A percentile compares a stretch with the other conserved stretches of the same genome.
Evolutionary conservation across 2,113 vertebrate species (phyloP).

Genomic region (Hucho hucho): DNA sequence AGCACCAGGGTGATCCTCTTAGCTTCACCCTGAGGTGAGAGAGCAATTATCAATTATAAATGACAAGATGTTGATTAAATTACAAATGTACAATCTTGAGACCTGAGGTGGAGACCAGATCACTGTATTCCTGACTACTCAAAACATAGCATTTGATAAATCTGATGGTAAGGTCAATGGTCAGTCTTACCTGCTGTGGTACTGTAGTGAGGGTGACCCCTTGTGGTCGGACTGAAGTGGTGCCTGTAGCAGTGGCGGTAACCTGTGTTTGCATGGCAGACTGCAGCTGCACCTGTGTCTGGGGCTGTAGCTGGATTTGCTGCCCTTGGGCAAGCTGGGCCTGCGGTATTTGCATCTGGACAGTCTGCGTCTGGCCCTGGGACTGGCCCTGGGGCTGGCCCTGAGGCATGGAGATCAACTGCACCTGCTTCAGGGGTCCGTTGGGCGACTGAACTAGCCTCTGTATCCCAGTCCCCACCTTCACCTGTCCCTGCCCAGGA

Average conservation of each 20-base stretch:
- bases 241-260: conserved; percentile 52
- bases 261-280: conserved; percentile 71
- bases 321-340: conserved; percentile 58
- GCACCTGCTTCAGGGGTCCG: conserved; percentile 84
- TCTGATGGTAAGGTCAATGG: not conserved
- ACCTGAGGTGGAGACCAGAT: not conserved
- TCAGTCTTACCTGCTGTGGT: conserved; percentile 60
- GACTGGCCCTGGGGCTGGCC: conserved; percentile 56
- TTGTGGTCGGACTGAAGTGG: conserved; percentile 56
- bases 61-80: not conserved
- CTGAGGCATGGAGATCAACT: conserved; percentile 80
- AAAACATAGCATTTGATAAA: not conserved
- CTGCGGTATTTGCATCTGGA: conserved; percentile 71
- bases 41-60: not conserved
- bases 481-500: conserved; percentile 70
- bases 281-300: conserved; percentile 65
- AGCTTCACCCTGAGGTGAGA: conserved; percentile 79
- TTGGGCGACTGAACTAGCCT: conserved; percentile 82
- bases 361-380: conserved; percentile 65
- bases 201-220: conserved; percentile 73
- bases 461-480: conserved; percentile 80
- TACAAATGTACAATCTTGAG: not conserved
- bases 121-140: not conserved
- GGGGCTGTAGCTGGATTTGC: conserved; percentile 66
- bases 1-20: conserved; percentile 92